These are phyloP conservation scores for Cataglyphis cursor DNA, from an alignment of 2,888 invertebrate genomes.

Conservation along the genomic window DNA sequence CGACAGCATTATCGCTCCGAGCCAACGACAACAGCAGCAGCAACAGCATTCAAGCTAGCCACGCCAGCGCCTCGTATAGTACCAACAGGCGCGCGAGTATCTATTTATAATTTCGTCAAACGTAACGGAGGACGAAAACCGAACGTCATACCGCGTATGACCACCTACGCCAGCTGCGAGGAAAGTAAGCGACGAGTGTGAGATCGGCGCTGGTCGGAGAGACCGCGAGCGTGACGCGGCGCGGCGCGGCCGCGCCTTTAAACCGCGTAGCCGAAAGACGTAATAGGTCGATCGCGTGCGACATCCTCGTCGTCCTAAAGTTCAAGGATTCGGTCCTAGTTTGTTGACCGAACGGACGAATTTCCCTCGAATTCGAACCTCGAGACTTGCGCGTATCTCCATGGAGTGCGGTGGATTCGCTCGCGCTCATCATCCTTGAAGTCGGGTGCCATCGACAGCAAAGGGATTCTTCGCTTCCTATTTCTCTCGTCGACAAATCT, in stretches of 20 bases:
- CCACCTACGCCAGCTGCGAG: slow-evolving; percentile 55
- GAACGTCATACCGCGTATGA: slow-evolving; percentile 55
- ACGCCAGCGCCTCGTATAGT: slow-evolving; percentile 67
- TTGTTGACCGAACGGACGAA: background rate
- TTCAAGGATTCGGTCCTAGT: slow-evolving; percentile 24
- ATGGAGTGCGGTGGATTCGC: background rate
- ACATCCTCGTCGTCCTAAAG: slow-evolving; percentile 26
- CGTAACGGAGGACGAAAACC: slow-evolving; percentile 73
- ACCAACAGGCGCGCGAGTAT: slow-evolving; percentile 69
- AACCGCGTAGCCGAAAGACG: slow-evolving; percentile 25
- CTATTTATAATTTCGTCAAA: slow-evolving; percentile 78
- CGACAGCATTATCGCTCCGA: slow-evolving; percentile 11
- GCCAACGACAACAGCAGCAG: slow-evolving; percentile 37
- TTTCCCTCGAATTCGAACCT: background rate
- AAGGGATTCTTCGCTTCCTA: slow-evolving; percentile 31
- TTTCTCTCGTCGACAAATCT: slow-evolving; percentile 17
- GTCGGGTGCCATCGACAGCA: slow-evolving; percentile 18
- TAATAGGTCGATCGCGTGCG: slow-evolving; percentile 39
- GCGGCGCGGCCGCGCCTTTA: slow-evolving; percentile 54
- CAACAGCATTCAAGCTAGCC: slow-evolving; percentile 59
- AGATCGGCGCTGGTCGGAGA: slow-evolving; percentile 34
- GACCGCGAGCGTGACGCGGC: slow-evolving; percentile 80
- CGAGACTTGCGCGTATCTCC: background rate
- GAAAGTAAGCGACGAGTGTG: slow-evolving; percentile 29
- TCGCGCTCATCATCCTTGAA: slow-evolving; percentile 22